These are phyloP conservation scores for Anguilla obscura DNA, from an alignment of 2,797 vertebrate genomes.

Conservation along the genomic window DNA sequence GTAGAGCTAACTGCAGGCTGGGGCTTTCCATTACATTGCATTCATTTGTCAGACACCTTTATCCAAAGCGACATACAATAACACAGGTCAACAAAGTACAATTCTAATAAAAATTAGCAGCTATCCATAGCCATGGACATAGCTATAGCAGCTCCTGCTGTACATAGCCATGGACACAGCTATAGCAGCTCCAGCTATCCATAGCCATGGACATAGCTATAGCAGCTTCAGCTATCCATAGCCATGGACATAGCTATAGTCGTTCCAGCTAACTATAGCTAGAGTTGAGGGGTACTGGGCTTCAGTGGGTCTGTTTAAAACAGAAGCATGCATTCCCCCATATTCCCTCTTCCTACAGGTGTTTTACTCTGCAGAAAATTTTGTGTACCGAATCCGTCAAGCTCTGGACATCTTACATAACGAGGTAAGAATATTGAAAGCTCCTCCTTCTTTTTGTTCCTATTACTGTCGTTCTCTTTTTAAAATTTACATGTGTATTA, in stretches of 20 bases:
- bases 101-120: no score
- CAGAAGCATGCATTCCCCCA: neutral
- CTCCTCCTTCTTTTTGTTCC: neutral
- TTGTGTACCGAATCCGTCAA: conserved; percentile 64
- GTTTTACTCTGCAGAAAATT: conserved; percentile 73
- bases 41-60: neutral
- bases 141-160: no score
- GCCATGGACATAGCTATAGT: no score
- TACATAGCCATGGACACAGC: no score
- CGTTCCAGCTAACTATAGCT: neutral
- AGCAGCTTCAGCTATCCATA: no score
- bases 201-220: no score
- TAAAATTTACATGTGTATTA: neutral
- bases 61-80: no score
- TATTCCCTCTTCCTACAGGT: conserved; percentile 61
- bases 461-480: neutral
- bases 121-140: no score
- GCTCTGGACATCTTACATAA: conserved; percentile 83
- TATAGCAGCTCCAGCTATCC: no score
- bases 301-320: neutral
- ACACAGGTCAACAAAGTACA: no score
- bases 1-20: neutral
- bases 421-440: conserved; percentile 64
- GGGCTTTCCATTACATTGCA: no score
- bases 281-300: neutral